Conservation (phyloP, 2,113 vertebrate genomes). For the Cariama cristata region DNA sequence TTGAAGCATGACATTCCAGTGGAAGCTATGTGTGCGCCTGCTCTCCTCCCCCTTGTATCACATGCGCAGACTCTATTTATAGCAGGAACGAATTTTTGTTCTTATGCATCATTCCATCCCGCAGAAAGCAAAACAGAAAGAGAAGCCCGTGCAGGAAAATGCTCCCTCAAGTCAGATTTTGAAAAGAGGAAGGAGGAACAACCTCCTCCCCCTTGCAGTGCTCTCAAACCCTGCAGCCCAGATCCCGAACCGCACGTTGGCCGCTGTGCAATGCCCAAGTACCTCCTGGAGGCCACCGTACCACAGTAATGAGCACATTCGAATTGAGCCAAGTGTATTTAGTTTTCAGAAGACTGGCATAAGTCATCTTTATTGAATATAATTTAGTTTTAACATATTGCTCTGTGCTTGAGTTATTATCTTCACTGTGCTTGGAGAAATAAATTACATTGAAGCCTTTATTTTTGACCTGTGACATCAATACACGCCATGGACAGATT, state of each 20-base stretch:
- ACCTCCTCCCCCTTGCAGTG: neutral
- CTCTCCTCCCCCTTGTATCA: slow-evolving; percentile 35
- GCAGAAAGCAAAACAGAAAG: slow-evolving; percentile 34
- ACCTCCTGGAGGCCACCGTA: slow-evolving; percentile 7
- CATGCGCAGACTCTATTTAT: slow-evolving; percentile 27
- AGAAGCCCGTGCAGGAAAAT: neutral
- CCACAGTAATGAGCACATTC: slow-evolving; percentile 19
- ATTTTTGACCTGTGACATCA: slow-evolving; percentile 78
- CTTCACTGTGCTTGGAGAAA: slow-evolving; percentile 73
- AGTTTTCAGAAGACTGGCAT: slow-evolving; percentile 71
- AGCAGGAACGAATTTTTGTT: neutral
- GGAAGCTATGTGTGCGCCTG: neutral
- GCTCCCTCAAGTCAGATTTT: neutral
- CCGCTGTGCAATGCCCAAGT: neutral
- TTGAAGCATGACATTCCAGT: neutral
- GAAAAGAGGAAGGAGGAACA: neutral
- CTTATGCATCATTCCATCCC: slow-evolving; percentile 24
- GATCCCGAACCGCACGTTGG: neutral
- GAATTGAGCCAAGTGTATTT: slow-evolving; percentile 60
- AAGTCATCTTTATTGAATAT: slow-evolving; percentile 75
- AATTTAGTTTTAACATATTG: slow-evolving; percentile 80
- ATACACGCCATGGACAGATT: slow-evolving; percentile 73
- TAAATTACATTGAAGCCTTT: slow-evolving; percentile 76
- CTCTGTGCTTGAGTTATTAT: slow-evolving; percentile 75
- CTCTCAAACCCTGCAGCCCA: neutral